These are phyloP conservation scores for Peribatodes rhomboidaria DNA, from an alignment of 2,888 invertebrate species.

Conservation along the genomic window DNA sequence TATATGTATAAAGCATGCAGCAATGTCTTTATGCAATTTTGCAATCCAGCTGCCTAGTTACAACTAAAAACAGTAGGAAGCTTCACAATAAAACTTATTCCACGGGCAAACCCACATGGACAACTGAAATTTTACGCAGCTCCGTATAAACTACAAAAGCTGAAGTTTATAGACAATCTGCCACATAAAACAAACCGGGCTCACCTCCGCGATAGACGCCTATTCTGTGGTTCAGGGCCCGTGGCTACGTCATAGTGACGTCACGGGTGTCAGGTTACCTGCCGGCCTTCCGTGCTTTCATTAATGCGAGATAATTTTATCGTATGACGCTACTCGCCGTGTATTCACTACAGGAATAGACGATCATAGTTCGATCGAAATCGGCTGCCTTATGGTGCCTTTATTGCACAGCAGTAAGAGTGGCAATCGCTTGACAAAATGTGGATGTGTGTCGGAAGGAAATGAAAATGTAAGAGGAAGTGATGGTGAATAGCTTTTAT, in stretches of 20 bases:
- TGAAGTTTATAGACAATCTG: conserved; percentile 21
- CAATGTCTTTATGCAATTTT: too few species aligned
- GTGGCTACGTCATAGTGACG: conserved; percentile 62
- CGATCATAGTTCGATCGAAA: conserved; percentile 60
- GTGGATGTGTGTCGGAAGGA: conserved; percentile 1
- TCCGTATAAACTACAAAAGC: conserved; percentile 3
- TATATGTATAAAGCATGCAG: too few species aligned
- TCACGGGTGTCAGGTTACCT: conserved; percentile 80
- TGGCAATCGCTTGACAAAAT: conserved; percentile 28
- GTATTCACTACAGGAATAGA: conserved; percentile 73
- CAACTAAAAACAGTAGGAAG: neutral
- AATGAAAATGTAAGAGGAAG: neutral
- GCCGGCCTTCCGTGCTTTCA: conserved; percentile 77
- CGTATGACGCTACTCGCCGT: conserved; percentile 71
- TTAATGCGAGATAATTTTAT: conserved; percentile 85
- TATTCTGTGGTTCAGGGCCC: conserved; percentile 53
- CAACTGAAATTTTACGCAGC: neutral
- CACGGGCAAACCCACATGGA: neutral
- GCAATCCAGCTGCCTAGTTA: too few species aligned
- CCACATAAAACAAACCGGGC: conserved; percentile 46
- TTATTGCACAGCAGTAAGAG: conserved; percentile 31
- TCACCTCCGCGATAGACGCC: conserved; percentile 47
- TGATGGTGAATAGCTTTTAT: neutral
- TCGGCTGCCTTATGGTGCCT: conserved; percentile 52
- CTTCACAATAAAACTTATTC: neutral